Base-by-base conservation (phyloP, 2,797 vertebrate genomes). In the Scleropages formosus region DNA sequence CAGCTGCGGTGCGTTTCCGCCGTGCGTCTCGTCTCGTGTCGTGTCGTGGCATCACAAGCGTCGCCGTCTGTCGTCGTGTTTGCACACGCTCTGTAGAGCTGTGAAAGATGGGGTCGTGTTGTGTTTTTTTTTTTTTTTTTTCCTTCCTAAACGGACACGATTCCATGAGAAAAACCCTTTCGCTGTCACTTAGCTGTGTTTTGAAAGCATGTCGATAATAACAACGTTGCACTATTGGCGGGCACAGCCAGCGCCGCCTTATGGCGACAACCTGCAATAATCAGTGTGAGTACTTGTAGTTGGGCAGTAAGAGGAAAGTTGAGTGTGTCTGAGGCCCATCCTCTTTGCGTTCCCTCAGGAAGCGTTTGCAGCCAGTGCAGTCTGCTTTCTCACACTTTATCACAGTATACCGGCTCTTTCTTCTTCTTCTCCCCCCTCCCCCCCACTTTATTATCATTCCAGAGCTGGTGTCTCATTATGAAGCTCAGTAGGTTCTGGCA, bases 281-380 rank as follows among this genome's bases (percentile, higher is more conserved):
- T 15, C 24, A 56, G 69, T 39, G 39, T 74, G 7, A 47, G 46
- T 59, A 18, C 24, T 15, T n/a, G 20, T 49, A 4, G 31, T 73
- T 16, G 51, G 18, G n/a, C n/a, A n/a, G n/a, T n/a, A n/a, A 24
- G 68, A 72, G 65, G 22, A 72, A 16, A 9, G 51, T 63, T 24
- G 58, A 44, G 12, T 12, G 15, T 24, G 44, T 16, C 20, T n/a
- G 47, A 24, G 12, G 66, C 71, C 53, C 44, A 60, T 73, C 53
- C 22, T 67, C 47, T 73, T 77, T 73, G 62, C 70, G 63, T 73
- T 73, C 24, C 66, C 53, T 73, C 71, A 77, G 76, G 76, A 77
- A 77, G 31, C 39, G 72, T 56, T 63, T 22, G 39, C n/a, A 31
- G 65, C 16, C 70, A 47, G 64, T 60, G 77, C n/a, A 47, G 39